Conservation (phyloP, 2,888 invertebrate genomes). For the Agonopterix arenella region DNA sequence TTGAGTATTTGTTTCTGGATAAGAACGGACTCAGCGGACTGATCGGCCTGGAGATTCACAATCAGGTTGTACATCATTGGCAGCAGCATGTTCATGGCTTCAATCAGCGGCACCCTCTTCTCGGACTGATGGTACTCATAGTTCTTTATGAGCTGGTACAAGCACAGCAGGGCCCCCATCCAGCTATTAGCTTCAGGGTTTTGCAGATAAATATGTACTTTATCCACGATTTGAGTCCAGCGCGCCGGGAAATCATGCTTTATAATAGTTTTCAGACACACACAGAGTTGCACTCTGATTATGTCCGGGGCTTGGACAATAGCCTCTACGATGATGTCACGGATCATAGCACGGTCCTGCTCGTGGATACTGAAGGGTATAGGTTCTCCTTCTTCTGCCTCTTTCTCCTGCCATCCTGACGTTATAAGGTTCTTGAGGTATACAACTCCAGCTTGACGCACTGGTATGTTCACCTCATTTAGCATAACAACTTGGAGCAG, state of each 20-base stretch:
- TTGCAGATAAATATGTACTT: slow-evolving; percentile 94
- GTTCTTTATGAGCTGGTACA: slow-evolving; percentile 96
- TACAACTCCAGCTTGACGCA: slow-evolving; percentile 96
- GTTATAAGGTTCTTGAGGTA: slow-evolving; percentile 96
- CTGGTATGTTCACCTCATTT: slow-evolving; percentile 91
- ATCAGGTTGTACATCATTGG: slow-evolving; percentile 94
- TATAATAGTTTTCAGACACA: slow-evolving; percentile 95
- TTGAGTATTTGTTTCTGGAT: slow-evolving; percentile 94
- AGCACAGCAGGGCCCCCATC: slow-evolving; percentile 93
- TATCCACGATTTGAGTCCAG: slow-evolving; percentile 97
- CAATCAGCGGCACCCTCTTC: slow-evolving; percentile 92
- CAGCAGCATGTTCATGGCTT: slow-evolving; percentile 95
- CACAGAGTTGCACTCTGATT: slow-evolving; percentile 92
- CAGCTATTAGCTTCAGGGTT: slow-evolving; percentile 91
- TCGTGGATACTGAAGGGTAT: slow-evolving; percentile 94
- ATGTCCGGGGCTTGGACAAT: slow-evolving; percentile 95
- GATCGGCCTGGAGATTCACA: slow-evolving; percentile 86
- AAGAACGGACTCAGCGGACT: slow-evolving; percentile 90
- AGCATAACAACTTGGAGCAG: slow-evolving; percentile 96
- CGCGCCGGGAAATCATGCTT: slow-evolving; percentile 96
- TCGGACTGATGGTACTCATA: slow-evolving; percentile 93
- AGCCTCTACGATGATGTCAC: slow-evolving; percentile 96
- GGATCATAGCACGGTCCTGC: slow-evolving; percentile 95
- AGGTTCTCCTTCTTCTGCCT: slow-evolving; percentile 83
- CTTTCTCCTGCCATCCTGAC: slow-evolving; percentile 92